Base-by-base conservation (phyloP, 2,888 invertebrate genomes). In the Horisme vitalbata region DNA sequence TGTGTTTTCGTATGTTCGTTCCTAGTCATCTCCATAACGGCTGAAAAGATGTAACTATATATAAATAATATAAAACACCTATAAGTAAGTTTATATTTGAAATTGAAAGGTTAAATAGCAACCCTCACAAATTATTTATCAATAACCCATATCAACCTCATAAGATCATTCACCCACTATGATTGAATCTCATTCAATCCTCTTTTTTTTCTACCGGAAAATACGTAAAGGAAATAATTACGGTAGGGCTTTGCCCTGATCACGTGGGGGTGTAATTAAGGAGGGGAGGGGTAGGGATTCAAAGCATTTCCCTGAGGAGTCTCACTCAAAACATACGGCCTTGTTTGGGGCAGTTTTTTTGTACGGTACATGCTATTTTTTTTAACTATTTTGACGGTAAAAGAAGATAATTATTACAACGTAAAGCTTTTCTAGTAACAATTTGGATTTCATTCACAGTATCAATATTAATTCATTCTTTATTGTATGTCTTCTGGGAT, bases 211-310 rank as follows among this genome's bases (percentile, higher is more conserved):
- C 37, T 26, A 46, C 55, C 37, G 36, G 36, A 52, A 41, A 47
- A 50, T 46, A 46, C 45, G 39, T 41, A 49, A 51, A 49, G 41
- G 43, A 49, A 44, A 54, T 55, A 58, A 58, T 58, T 55, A 55
- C 50, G 36, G 30, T 8, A 49, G 39, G 53, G 55, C 49, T 55
- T 55, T 51, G 52, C 51, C 41, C 45, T 36, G 50, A 55, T 58
- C 57, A 48, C 52, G 52, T 52, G 47, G 41, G 27, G 41, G 26
- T 35, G 52, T 53, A 55, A 55, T 58, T 57, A 57, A 54, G 52
- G 39, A 27, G 26, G 12, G 33, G 6, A 18, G 20, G 38, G 36
- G 28, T 24, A 10, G 37, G 41, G 27, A 43, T 41, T 51, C 50
- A 48, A 56, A 53, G 51, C 48, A 39, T 48, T 41, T 30, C 45